Base-by-base conservation (phyloP, 64 coral and sea anemone genomes). In the Actinia tenebrosa region DNA sequence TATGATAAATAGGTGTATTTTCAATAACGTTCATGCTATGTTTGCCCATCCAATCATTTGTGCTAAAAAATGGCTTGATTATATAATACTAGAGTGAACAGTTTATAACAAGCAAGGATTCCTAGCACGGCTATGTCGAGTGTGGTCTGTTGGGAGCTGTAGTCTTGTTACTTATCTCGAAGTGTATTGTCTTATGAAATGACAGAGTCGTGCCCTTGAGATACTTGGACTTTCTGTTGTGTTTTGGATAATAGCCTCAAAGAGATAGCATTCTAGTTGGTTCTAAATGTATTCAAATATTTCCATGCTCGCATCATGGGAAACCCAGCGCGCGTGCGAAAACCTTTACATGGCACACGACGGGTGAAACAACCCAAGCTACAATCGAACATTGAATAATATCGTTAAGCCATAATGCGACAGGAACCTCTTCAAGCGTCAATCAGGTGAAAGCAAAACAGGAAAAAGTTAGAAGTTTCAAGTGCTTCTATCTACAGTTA, bases 1-100 rank as follows among this genome's bases (percentile, higher is more conserved):
- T 97, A 97, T 97, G 94, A 84, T 93, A 97, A 95, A 97, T 89
- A 97, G 91, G 58, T 77, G 42, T 23, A 66, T 89, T 91, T 56
- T 7, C 83, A 90, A 78, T 43, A 68, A 83, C 78, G 77, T 86
- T 86, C 71, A 86, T 53, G 44, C 17, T 20, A 23, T 91, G 82
- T 91, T 86, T 86, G 82, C 45, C 52, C 60, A 80, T 77, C 55
- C 14, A 91, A 26, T 75, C 11, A 69, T 75, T 37, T 75, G n/a
- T 30, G n/a, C 22, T 30, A 30, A 75, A 66, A 66, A 66, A 75
- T 27, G 26, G 10, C 56, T 13, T 2, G 25, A 75, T 37, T 37
- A 37, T 37, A 37, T 37, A 37, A 37, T 37, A 37, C 30, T 37
- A 37, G 30, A 37, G 30, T 37, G 30, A 37, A 58, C 56, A 58